These are phyloP conservation scores for Raja brachyura DNA, from an alignment of 2,113 vertebrate genomes.

Conservation along the genomic window DNA sequence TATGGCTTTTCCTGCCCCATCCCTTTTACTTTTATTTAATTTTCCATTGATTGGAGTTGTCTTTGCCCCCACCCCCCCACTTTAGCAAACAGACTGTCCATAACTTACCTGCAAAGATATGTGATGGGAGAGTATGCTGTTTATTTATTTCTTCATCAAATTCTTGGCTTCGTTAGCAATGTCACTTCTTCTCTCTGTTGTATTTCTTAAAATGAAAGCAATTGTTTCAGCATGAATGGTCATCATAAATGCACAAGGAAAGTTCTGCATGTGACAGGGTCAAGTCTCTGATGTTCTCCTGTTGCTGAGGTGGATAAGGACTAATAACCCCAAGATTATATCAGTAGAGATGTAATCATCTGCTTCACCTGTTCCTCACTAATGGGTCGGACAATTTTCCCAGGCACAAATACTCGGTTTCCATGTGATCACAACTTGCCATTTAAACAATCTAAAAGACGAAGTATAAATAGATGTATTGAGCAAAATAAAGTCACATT, in stretches of 20 bases:
- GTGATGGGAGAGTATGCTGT: neutral
- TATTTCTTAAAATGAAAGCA: neutral
- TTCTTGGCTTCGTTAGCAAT: neutral
- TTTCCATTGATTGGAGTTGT: neutral
- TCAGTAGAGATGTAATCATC: neutral
- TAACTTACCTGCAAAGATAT: neutral
- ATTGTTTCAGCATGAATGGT: neutral
- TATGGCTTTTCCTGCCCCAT: neutral
- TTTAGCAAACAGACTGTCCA: neutral
- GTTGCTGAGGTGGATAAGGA: neutral
- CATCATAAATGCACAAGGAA: neutral
- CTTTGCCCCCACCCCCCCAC: neutral
- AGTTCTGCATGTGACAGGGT: neutral
- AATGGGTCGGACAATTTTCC: neutral
- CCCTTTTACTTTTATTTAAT: neutral
- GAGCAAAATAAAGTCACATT: neutral
- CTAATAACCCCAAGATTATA: neutral
- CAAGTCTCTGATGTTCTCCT: neutral
- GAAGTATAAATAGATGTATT: neutral
- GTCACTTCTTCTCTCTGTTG: neutral
- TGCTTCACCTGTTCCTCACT: neutral
- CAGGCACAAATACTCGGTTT: neutral
- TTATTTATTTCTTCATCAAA: neutral
- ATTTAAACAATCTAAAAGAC: neutral
- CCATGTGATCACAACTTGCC: neutral